phyloP scores from a whole-genome alignment of 2,113 vertebrate genomes.

The Gasterosteus nipponicus region DNA sequence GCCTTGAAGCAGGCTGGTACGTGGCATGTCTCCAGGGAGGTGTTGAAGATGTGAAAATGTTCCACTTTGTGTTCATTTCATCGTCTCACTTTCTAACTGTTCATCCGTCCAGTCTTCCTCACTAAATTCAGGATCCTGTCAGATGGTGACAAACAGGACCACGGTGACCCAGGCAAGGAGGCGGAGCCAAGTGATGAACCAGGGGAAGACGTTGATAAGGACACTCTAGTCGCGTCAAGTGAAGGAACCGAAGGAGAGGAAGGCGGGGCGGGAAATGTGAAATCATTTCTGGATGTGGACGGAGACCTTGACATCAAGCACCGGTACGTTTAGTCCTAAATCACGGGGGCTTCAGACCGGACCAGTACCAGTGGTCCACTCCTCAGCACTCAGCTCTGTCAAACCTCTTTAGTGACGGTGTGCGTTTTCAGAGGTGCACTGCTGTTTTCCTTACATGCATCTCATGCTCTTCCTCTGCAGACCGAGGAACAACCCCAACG shows the following conservation, averaged over 20 bases:
- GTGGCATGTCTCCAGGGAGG: too few species aligned
- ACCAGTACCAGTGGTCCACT: background rate
- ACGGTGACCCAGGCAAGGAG: background rate
- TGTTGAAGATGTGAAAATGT: background rate
- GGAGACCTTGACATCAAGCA: constrained; percentile 89
- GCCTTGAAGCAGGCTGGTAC: too few species aligned
- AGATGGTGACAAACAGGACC: constrained; percentile 49
- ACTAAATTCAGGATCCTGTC: constrained; percentile 87
- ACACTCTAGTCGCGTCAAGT: background rate
- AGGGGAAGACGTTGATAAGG: background rate
- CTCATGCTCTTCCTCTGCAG: constrained; percentile 23
- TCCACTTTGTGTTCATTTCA: background rate
- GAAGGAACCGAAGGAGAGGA: background rate
- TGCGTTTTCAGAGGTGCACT: background rate
- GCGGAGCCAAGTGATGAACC: background rate
- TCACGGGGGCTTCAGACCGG: background rate
- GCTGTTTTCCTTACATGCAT: background rate
- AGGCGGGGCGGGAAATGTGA: background rate
- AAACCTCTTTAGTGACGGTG: background rate
- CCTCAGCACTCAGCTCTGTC: background rate
- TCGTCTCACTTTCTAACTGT: background rate
- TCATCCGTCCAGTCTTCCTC: constrained; percentile 84
- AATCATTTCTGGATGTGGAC: constrained; percentile 85
- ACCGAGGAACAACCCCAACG: background rate
- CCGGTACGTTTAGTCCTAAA: constrained; percentile 59